These are phyloP conservation scores for Gonioctena quinquepunctata DNA, from an alignment of 1,140 invertebrate species.

Conservation along the genomic window DNA sequence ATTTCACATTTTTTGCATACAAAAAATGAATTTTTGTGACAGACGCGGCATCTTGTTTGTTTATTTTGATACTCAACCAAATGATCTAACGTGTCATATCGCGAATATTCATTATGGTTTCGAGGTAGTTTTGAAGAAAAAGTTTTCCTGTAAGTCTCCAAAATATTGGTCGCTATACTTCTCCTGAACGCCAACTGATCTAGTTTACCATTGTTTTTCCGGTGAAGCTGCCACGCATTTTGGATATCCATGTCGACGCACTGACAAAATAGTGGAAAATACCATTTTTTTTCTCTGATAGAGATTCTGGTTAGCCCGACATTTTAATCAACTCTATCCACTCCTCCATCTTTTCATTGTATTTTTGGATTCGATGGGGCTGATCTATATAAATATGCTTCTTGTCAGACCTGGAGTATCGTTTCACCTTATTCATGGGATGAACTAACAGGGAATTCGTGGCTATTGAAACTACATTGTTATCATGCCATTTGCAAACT, in stretches of 20 bases:
- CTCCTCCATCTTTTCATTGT: slow-evolving; percentile 41
- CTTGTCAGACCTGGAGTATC: slow-evolving; percentile 34
- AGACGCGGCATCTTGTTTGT: slow-evolving; percentile 1
- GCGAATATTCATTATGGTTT: not conserved
- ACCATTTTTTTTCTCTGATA: slow-evolving; percentile 43
- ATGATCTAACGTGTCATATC: slow-evolving; percentile 13
- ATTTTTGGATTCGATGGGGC: slow-evolving; percentile 36
- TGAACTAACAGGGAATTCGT: slow-evolving; percentile 20
- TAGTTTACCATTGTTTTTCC: slow-evolving; percentile 13
- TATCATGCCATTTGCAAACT: slow-evolving; percentile 22
- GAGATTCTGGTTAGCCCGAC: slow-evolving; percentile 30
- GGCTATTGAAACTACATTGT: slow-evolving; percentile 5
- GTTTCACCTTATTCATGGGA: not conserved
- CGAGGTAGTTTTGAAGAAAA: not conserved
- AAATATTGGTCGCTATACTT: slow-evolving; percentile 11
- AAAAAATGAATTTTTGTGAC: slow-evolving; percentile 15
- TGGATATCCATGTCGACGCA: slow-evolving; percentile 31
- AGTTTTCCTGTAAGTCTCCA: slow-evolving; percentile 17
- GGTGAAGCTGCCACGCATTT: slow-evolving; percentile 49
- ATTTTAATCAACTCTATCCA: slow-evolving; percentile 37
- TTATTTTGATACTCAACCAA: slow-evolving; percentile 9
- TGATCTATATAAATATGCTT: slow-evolving; percentile 31
- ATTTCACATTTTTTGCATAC: slow-evolving; percentile 11
- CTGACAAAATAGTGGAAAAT: slow-evolving; percentile 32
- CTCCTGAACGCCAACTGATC: slow-evolving; percentile 13